Evolutionary conservation across 92 coral and sea anemone genomes (phyloP), one percentile per base, ranked within the genome.

Genomic region (Pocillopora grandis): DNA sequence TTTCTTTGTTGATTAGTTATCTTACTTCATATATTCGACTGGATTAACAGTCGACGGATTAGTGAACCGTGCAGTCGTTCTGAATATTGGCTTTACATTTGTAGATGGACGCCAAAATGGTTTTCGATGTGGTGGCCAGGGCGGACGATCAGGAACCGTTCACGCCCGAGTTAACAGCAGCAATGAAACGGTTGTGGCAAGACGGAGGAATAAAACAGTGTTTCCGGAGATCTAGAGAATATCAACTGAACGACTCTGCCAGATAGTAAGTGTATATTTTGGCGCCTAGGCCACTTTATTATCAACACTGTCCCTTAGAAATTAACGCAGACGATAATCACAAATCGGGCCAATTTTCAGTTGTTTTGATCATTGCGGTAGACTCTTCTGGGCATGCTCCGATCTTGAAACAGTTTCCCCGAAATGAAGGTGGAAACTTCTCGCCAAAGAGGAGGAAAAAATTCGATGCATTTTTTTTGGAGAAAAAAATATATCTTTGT

Each of bases 161-260:
- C 90, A 87, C 98, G 63, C 93, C 95, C 84, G 99, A 97, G 77
- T 86, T 97, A 79, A 94, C 95, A 58, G 97, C 90, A 79, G 95
- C 99, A 12, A 88, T 97, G 94, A 85, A 81, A 62, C 85, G 98
- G 80, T 88, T 97, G 79, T 97, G 99, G 99, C 75, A 83, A 57
- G 99, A 97, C 82, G 89, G 87, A 62, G 99, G 99, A 16, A 92
- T 97, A 69, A 91, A 80, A 14, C 94, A 94, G 78, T 97, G 98
- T 87, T 97, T 97, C 86, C 84, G 86, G 72, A 86, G 99, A 88
- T 80, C 99, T 12, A 89, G 99, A 66, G 98, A 90, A 78, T 97
- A 97, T 87, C 99, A 97, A 23, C 98, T 97, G 60, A 92, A 94
- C 74, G 99, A 97, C 80, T 97, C 99, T 36, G 98, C 99, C 69